These are phyloP conservation scores for Thera britannica DNA, from an alignment of 2,888 invertebrate genomes.

Conservation along the genomic window DNA sequence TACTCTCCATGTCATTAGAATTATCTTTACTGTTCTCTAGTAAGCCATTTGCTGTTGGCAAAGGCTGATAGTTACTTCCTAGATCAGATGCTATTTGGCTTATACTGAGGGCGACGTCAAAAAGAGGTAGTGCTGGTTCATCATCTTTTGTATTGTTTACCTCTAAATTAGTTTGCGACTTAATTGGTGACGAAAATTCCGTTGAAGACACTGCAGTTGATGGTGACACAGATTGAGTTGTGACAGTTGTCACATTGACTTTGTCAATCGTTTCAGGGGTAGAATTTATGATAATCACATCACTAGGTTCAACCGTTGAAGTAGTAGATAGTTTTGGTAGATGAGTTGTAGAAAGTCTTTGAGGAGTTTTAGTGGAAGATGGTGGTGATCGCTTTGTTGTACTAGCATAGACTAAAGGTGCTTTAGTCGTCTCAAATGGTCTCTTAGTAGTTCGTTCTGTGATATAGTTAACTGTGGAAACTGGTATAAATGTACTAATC, in stretches of 20 bases:
- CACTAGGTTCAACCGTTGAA: constrained; percentile 28
- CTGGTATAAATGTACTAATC: constrained; percentile 67
- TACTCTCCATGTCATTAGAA: constrained; percentile 68
- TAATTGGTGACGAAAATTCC: constrained; percentile 56
- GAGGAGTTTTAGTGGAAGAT: constrained; percentile 42
- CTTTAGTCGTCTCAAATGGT: constrained; percentile 45
- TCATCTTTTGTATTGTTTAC: constrained; percentile 43
- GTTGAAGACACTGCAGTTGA: constrained; percentile 70
- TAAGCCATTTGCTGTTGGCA: constrained; percentile 67
- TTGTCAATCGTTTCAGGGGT: constrained; percentile 56
- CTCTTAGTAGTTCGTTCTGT: constrained; percentile 59
- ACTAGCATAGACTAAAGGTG: constrained; percentile 38
- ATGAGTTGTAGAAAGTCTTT: constrained; percentile 41
- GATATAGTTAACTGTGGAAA: constrained; percentile 62
- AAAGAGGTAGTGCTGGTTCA: constrained; percentile 60
- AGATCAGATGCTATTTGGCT: constrained; percentile 81
- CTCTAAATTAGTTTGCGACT: constrained; percentile 35
- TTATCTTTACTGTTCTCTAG: constrained; percentile 62
- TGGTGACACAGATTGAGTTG: constrained; percentile 77
- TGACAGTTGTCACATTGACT: constrained; percentile 69
- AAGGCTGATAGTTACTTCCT: constrained; percentile 65
- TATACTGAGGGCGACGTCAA: constrained; percentile 79
- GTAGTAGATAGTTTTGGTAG: constrained; percentile 30
- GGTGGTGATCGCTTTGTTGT: constrained; percentile 48
- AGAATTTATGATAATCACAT: constrained; percentile 34